phyloP scores from a whole-genome alignment of 2,113 vertebrate genomes.

The Myocastor coypus region DNA sequence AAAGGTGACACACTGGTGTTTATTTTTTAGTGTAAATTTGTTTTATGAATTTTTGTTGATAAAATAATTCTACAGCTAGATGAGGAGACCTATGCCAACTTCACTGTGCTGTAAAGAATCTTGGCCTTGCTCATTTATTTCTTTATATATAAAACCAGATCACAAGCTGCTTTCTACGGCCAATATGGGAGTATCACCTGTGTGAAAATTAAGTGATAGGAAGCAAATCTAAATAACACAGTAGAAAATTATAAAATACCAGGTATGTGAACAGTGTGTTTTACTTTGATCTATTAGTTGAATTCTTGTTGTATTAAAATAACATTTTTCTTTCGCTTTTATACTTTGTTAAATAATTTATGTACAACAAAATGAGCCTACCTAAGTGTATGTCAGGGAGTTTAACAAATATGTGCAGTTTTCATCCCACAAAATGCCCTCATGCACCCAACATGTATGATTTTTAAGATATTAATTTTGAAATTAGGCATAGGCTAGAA shows the following conservation, averaged over 20 bases:
- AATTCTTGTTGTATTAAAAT: constrained; percentile 45
- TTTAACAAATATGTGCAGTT: constrained; percentile 43
- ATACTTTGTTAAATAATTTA: constrained; percentile 47
- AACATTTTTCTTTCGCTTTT: constrained; percentile 29
- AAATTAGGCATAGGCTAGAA: constrained; percentile 40
- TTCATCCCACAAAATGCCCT: constrained; percentile 37
- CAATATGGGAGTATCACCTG: background rate
- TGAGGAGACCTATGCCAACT: constrained; percentile 34
- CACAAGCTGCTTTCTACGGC: constrained; percentile 46
- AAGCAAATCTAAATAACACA: constrained; percentile 42
- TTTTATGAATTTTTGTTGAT: constrained; percentile 40
- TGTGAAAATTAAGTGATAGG: constrained; percentile 17
- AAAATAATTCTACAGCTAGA: background rate
- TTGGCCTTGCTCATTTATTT: background rate
- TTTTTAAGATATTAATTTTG: constrained; percentile 58
- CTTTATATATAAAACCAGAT: constrained; percentile 43
- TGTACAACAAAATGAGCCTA: constrained; percentile 7
- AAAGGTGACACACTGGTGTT: constrained; percentile 3
- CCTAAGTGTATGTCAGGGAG: constrained; percentile 2
- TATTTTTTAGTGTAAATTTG: constrained; percentile 37
- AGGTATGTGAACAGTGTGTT: constrained; percentile 22
- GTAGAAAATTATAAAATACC: constrained; percentile 31
- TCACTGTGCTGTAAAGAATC: constrained; percentile 12
- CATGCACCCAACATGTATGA: background rate
- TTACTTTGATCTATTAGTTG: constrained; percentile 35